Percentiles rank a stretch among this genome's conserved stretches.
These are phyloP conservation scores for Catharus minimus DNA, from an alignment of 2,113 vertebrate genomes.

Conservation along the genomic window DNA sequence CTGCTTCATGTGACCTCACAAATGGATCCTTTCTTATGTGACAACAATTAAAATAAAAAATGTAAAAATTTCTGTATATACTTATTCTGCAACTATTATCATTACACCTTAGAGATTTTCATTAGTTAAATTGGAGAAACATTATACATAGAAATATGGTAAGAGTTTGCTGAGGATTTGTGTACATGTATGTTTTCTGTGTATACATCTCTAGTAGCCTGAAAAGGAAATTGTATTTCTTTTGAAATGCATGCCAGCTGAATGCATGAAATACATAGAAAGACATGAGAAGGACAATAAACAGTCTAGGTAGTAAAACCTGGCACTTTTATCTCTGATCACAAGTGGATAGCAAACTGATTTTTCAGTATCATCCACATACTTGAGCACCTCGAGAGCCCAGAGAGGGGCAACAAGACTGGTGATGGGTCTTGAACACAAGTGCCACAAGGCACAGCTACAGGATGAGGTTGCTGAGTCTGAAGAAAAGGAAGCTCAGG, in stretches of 20 bases:
- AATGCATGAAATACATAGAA: background rate
- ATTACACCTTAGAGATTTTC: background rate
- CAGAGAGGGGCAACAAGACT: background rate
- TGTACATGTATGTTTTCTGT: background rate
- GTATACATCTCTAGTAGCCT: background rate
- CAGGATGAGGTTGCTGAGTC: background rate
- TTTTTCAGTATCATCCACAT: background rate
- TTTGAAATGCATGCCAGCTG: background rate
- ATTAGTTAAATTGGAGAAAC: background rate
- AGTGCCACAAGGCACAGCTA: fast-evolving
- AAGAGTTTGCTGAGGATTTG: background rate
- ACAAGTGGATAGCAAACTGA: background rate
- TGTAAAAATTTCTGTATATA: background rate
- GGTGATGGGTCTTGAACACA: background rate
- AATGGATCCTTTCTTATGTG: background rate
- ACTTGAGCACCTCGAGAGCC: background rate
- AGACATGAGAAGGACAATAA: background rate
- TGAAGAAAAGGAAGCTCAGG: too few relatives aligned
- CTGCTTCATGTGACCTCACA: background rate
- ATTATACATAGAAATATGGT: background rate
- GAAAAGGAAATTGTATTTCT: background rate
- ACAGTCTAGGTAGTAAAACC: background rate
- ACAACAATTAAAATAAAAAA: background rate
- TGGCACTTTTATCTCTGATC: background rate
- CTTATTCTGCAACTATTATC: background rate